Evolutionary conservation across 2,888 invertebrate species (phyloP).

Genomic region (Marasmarcha lunaedactyla): DNA sequence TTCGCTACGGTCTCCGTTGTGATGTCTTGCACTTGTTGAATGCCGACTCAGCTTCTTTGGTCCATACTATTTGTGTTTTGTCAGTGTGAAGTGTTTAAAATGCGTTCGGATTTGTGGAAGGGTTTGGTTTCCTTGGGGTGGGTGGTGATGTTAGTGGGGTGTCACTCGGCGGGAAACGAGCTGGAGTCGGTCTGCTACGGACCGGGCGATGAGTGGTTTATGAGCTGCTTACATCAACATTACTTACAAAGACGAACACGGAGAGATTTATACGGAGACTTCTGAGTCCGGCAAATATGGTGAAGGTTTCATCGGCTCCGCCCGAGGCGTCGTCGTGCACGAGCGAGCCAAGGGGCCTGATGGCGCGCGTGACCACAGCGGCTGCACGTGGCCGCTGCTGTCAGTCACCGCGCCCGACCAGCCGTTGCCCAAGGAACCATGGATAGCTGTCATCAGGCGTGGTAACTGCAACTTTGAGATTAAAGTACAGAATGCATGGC

Average conservation of each 20-base stretch:
- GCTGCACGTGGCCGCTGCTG: constrained; percentile 72
- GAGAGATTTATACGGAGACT: constrained; percentile 46
- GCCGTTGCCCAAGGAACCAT: constrained; percentile 70
- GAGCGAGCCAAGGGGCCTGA: constrained; percentile 67
- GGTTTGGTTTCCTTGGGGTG: constrained; percentile 41
- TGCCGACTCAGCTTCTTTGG: no score
- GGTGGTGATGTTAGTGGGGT: constrained; percentile 39
- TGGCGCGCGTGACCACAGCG: constrained; percentile 68
- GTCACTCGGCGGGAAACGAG: constrained; percentile 51
- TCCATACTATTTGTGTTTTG: constrained; percentile 26
- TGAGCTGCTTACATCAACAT: constrained; percentile 72
- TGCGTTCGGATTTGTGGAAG: constrained; percentile 48
- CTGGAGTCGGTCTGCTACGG: constrained; percentile 50
- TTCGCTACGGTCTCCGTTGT: no score
- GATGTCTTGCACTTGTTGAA: no score
- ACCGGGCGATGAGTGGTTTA: constrained; percentile 42
- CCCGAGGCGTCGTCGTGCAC: constrained; percentile 78
- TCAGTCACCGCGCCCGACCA: constrained; percentile 57
- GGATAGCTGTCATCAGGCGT: constrained; percentile 85
- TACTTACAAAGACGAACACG: constrained; percentile 64
- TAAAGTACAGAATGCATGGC: constrained; percentile 82
- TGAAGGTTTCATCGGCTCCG: constrained; percentile 75
- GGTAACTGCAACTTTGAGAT: constrained; percentile 86
- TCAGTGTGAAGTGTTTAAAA: constrained; percentile 21
- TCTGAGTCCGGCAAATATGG: constrained; percentile 75